Evolutionary conservation across 2,113 vertebrate species (phyloP), one percentile per base, ranked within the genome.

Genomic region (Thunnus thynnus): DNA sequence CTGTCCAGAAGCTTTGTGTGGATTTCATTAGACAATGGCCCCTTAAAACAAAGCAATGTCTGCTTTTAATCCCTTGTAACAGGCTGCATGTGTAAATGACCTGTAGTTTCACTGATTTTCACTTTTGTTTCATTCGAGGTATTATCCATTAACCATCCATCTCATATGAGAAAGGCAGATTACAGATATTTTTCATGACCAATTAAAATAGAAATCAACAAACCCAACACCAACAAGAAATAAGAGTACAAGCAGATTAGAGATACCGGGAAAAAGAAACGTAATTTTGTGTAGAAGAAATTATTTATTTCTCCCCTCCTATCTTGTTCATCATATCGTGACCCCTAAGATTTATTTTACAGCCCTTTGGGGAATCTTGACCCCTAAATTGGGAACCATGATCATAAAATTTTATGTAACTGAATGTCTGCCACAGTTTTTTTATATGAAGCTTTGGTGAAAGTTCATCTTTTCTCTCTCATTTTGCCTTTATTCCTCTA

Each of bases 1-100:
- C 62, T 41, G 72, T 54, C 32, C 76, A 77, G 60, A 61, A 8
- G 55, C 72, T 78, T 64, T 66, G 18, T 72, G 48, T 55, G 14
- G 55, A 77, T 27, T 56, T 73, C 20, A 72, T 30, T 17, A 60
- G 36, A 7, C 32, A 36, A 7, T 36, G 32, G 32, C 32, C 32
- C 32, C 32, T 36, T 36, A 36, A 5, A 36, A 36, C 32, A 36
- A 36, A 36, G 36, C 36, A 41, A 41, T 41, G 36, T 8, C 36
- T 41, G 36, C 36, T 41, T 41, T 41, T 41, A 9, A 41, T 6
- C 36, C 5, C 0, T 52, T 36, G 36, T 27, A 47, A 36, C 17
- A 18, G 14, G 3, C 17, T 54, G 48, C 13, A 12, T 48, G 16
- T 66, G 8, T 22, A 52, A 63, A 66, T 72, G 13, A 76, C n/a